Conservation (phyloP, 2,113 vertebrate species). For the Pelecanoides urinatrix region DNA sequence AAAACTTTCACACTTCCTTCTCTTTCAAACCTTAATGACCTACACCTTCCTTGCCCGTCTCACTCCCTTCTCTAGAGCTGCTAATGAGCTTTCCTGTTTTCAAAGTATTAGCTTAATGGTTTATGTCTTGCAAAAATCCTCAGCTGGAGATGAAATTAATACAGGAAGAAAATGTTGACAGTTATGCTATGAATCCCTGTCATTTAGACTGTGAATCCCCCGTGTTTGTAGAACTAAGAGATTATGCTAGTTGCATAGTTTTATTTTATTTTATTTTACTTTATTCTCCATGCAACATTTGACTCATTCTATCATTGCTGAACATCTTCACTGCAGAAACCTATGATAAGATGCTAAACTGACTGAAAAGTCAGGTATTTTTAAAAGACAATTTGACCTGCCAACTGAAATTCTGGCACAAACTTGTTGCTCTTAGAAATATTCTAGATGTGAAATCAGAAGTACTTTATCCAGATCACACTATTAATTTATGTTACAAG, state of each 20-base stretch:
- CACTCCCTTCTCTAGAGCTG: background rate
- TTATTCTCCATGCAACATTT: background rate
- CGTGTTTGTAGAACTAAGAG: background rate
- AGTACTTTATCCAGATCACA: background rate
- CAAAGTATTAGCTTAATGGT: background rate
- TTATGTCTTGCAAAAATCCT: background rate
- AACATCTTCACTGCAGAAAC: background rate
- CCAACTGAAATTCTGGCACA: background rate
- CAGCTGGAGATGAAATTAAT: background rate
- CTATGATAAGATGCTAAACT: background rate
- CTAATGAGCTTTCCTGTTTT: conserved; percentile 35
- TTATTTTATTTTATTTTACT: background rate
- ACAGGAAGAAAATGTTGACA: background rate
- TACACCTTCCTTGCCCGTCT: background rate
- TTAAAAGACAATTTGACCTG: background rate
- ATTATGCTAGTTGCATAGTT: background rate
- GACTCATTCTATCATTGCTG: background rate
- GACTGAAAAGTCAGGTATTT: background rate
- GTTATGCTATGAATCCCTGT: background rate
- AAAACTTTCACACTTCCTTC: conserved; percentile 1
- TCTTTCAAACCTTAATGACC: conserved; percentile 1
- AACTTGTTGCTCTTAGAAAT: background rate
- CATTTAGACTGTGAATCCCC: background rate
- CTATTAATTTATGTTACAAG: conserved; percentile 10
- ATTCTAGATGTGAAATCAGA: background rate